Percentiles rank a stretch among this genome's conserved stretches.
These are phyloP conservation scores for Punctoribates punctum DNA, from an alignment of 2,888 invertebrate species.

Conservation along the genomic window DNA sequence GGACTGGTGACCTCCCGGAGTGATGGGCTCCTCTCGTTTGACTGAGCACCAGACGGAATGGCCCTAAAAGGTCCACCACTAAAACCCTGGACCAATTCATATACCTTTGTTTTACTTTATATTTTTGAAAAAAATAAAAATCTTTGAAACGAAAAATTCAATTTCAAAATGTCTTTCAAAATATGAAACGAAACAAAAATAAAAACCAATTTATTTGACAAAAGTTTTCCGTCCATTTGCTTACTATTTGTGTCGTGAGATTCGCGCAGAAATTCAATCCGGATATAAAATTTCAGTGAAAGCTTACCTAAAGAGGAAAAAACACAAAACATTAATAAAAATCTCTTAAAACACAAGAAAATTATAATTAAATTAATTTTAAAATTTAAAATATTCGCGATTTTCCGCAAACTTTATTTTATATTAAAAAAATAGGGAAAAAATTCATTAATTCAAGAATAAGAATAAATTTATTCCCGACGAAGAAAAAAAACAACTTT, in stretches of 20 bases:
- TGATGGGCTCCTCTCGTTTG: background rate
- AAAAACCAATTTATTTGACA: too few species aligned
- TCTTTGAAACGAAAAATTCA: background rate
- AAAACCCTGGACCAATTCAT: background rate
- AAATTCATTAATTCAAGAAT: too few species aligned
- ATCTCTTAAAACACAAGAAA: background rate
- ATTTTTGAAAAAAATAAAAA: background rate
- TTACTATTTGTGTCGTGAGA: background rate
- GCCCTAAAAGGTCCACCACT: background rate
- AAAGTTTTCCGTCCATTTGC: background rate
- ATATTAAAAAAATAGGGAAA: too few species aligned
- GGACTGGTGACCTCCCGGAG: slow-evolving; percentile 3
- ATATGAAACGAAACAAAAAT: background rate
- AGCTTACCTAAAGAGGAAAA: background rate
- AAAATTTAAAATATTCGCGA: background rate
- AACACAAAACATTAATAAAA: background rate
- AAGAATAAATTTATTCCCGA: too few species aligned
- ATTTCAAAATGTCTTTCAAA: background rate
- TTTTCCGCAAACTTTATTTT: too few species aligned
- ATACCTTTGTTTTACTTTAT: too few species aligned
- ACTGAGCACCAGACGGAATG: background rate
- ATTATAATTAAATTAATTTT: background rate
- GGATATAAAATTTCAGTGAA: background rate
- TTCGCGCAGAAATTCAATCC: background rate
- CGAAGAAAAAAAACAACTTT: too few species aligned